These are phyloP conservation scores for Dendrocincla fuliginosa DNA, from an alignment of 2,797 vertebrate species.

Conservation along the genomic window DNA sequence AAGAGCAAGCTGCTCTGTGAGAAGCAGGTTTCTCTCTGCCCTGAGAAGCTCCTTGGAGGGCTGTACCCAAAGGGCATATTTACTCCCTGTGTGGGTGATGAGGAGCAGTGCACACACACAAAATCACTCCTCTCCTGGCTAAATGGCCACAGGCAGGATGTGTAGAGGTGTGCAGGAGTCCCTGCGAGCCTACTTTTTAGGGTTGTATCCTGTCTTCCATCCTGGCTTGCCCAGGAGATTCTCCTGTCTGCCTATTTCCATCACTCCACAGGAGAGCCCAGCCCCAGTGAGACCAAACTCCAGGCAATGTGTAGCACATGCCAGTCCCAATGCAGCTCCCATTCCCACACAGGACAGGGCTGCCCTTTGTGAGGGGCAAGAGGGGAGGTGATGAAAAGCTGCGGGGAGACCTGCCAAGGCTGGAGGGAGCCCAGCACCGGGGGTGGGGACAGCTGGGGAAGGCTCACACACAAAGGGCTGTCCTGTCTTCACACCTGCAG, in stretches of 20 bases:
- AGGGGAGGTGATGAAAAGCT: slow-evolving; percentile 29
- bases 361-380: slow-evolving; percentile 71
- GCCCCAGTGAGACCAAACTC: neutral
- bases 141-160: neutral
- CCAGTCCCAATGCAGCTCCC: neutral
- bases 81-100: neutral
- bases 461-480: slow-evolving; percentile 68
- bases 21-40: neutral
- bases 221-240: neutral
- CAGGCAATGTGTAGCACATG: rapidly evolving
- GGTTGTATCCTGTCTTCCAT: neutral
- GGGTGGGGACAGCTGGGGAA: neutral
- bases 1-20: neutral
- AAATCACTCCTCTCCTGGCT: neutral
- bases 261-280: rapidly evolving
- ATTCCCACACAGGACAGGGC: slow-evolving; percentile 59
- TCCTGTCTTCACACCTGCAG: slow-evolving; percentile 80
- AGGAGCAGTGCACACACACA: neutral
- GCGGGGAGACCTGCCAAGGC: slow-evolving; percentile 35
- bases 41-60: rapidly evolving
- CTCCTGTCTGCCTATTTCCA: neutral
- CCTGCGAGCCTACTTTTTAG: neutral
- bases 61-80: rapidly evolving
- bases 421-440: slow-evolving; percentile 52
- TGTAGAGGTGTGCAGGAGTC: neutral